phyloP scores from a whole-genome alignment of 2,797 vertebrate species.

The Hypotaenidia philippensis region DNA sequence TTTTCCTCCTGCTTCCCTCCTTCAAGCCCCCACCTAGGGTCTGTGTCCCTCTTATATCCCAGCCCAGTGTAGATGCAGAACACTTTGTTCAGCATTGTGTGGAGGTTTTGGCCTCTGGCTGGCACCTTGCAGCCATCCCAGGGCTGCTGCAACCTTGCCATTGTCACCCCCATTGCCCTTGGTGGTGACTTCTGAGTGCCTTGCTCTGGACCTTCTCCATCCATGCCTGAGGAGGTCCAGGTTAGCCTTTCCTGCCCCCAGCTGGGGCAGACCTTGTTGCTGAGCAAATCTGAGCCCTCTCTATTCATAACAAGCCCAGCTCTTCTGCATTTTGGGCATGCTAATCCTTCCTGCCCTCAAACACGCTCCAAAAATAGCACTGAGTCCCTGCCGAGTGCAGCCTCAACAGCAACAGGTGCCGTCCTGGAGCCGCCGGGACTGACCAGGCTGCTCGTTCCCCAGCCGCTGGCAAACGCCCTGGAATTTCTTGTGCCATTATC shows the following conservation, averaged over 20 bases:
- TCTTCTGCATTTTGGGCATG: not conserved
- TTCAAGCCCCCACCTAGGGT: not conserved
- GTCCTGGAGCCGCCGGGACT: rapidly evolving
- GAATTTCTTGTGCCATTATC: rapidly evolving
- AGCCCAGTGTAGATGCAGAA: not conserved
- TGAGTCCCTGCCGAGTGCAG: rapidly evolving
- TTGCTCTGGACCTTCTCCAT: not conserved
- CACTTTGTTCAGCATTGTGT: rapidly evolving
- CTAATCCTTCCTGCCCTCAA: constrained; percentile 26
- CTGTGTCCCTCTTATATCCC: not conserved
- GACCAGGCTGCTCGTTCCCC: rapidly evolving
- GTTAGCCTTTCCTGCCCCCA: not conserved
- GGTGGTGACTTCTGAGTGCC: not conserved
- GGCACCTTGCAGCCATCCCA: not conserved
- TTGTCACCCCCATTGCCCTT: not conserved
- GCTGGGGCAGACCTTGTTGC: not conserved
- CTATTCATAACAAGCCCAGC: not conserved
- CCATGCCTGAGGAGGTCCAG: not conserved
- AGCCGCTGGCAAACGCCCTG: rapidly evolving
- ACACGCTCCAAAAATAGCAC: constrained; percentile 3
- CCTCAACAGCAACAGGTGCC: constrained; percentile 5
- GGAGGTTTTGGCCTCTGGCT: not conserved
- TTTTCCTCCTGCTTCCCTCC: not conserved
- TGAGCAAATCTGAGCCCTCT: not conserved
- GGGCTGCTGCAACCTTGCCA: not conserved